Conservation (phyloP, 2,888 invertebrate species). For the Ochlodes sylvanus region DNA sequence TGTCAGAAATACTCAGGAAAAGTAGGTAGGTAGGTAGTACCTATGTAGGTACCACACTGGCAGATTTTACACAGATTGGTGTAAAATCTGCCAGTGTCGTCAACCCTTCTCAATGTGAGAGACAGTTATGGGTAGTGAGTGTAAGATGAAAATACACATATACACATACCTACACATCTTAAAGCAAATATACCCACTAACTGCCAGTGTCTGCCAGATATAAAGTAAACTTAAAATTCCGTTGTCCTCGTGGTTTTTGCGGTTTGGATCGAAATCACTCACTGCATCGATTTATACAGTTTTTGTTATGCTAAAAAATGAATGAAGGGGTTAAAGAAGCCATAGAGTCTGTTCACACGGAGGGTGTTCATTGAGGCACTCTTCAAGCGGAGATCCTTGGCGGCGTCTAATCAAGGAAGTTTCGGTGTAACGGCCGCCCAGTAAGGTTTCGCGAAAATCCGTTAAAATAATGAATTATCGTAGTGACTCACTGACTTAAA, state of each 20-base stretch:
- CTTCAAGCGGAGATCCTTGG: constrained; percentile 54
- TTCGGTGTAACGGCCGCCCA: constrained; percentile 25
- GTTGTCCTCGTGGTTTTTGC: constrained; percentile 3
- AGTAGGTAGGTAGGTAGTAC: too few species aligned
- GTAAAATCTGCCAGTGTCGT: too few species aligned
- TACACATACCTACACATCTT: too few species aligned
- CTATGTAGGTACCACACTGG: too few species aligned
- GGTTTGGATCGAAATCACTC: not conserved
- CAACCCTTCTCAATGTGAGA: too few species aligned
- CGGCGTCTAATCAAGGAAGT: constrained; percentile 36
- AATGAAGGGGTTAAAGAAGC: constrained; percentile 19
- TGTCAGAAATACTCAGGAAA: too few species aligned
- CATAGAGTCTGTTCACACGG: constrained; percentile 42
- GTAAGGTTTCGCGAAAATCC: constrained; percentile 25
- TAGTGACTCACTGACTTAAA: too few species aligned
- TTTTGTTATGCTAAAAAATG: not conserved
- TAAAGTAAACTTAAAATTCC: not conserved
- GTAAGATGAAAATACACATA: too few species aligned
- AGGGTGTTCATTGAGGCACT: constrained; percentile 55
- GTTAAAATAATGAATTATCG: constrained; percentile 6
- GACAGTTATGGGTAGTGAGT: too few species aligned
- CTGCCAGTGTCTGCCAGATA: too few species aligned
- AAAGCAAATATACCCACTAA: too few species aligned
- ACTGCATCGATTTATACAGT: not conserved
- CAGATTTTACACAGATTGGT: too few species aligned